Evolutionary conservation across 2,888 invertebrate species (phyloP).

Genomic region (Cantharis flavilabris): DNA sequence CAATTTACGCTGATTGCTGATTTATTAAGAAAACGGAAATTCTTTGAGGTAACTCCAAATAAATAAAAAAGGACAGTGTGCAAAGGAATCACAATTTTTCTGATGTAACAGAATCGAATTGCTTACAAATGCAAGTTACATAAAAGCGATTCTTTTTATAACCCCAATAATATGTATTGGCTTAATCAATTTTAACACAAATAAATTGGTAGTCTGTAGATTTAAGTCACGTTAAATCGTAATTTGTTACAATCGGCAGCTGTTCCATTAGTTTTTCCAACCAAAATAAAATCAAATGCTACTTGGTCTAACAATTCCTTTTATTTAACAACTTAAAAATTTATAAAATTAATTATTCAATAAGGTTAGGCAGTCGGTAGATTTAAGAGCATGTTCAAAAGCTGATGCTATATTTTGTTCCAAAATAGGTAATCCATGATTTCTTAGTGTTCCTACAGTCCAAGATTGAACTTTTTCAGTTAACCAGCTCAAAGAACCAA

Average conservation of each 20-base stretch:
- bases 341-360: not conserved
- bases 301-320: not conserved
- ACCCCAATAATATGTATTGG: not conserved
- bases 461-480: conserved; percentile 43
- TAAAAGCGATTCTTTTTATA: not conserved
- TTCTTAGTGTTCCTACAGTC: conserved; percentile 46
- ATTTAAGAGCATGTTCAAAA: conserved; percentile 43
- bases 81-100: not conserved
- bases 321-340: not conserved
- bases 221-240: conserved; percentile 12
- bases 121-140: not conserved
- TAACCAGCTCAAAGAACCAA: conserved; percentile 50
- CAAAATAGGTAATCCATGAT: conserved; percentile 40
- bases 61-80: not conserved
- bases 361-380: conserved; percentile 34
- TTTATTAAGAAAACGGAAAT: not conserved
- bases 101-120: not conserved
- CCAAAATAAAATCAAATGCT: not conserved
- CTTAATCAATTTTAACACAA: conserved; percentile 9
- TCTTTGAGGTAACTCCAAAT: not conserved
- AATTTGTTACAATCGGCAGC: conserved; percentile 7
- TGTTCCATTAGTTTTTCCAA: not conserved
- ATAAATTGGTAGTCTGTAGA: conserved; percentile 5
- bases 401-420: conserved; percentile 43
- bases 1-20: not conserved